phyloP scores from a whole-genome alignment of 2,888 invertebrate species.

The Aethes cnicana region DNA sequence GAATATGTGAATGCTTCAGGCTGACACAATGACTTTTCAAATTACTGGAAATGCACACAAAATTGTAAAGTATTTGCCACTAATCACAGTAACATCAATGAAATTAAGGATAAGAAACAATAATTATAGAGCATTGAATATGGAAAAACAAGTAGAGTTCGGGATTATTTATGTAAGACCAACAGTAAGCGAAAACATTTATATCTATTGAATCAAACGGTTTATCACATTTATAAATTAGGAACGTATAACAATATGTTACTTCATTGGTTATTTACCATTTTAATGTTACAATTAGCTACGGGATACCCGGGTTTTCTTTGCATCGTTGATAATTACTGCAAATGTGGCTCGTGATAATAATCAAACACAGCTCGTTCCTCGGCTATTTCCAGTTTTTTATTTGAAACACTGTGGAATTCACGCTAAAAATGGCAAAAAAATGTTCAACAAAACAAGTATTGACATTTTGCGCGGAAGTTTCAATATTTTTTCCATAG shows the following conservation, averaged over 20 bases:
- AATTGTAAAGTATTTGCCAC: no score
- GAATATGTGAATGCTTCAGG: no score
- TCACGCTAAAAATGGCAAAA: conserved; percentile 12
- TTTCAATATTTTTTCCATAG: conserved; percentile 18
- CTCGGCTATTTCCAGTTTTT: neutral
- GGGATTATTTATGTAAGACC: no score
- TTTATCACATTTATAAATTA: neutral
- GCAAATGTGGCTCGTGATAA: neutral
- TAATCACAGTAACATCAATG: no score
- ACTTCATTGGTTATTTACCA: conserved; percentile 53
- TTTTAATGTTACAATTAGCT: conserved; percentile 70
- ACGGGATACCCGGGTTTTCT: conserved; percentile 72
- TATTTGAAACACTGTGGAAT: conserved; percentile 12
- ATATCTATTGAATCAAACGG: no score
- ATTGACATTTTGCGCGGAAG: conserved; percentile 49
- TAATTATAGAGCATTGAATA: no score
- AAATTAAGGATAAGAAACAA: no score
- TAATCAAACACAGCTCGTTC: neutral
- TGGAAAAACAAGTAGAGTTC: no score
- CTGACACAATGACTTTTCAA: no score
- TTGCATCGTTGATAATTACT: conserved; percentile 53
- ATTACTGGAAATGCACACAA: no score
- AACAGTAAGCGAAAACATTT: no score
- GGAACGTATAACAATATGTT: neutral
- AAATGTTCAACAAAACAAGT: conserved; percentile 37